phyloP scores from a whole-genome alignment of 2,797 vertebrate genomes.

The Aphelocoma californica region DNA sequence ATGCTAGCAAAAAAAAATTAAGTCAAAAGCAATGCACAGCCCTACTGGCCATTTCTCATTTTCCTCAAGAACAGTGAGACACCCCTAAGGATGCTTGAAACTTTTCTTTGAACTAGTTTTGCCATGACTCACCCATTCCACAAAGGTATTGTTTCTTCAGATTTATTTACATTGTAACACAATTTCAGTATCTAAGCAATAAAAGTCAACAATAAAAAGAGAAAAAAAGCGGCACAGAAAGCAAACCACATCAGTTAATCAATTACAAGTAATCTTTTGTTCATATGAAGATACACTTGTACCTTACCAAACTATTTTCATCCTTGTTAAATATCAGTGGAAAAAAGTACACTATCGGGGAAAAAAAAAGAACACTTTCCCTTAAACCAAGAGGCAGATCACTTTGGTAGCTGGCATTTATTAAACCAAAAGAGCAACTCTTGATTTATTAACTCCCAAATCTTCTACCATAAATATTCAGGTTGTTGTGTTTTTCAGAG shows the following conservation, averaged over 20 bases:
- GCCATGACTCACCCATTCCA: background rate
- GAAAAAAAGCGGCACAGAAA: background rate
- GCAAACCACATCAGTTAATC: background rate
- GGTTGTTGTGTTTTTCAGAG: background rate
- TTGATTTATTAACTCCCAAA: background rate
- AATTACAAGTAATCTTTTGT: background rate
- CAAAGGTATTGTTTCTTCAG: background rate
- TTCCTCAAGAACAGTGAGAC: background rate
- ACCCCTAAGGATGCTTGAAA: background rate
- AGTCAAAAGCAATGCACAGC: background rate
- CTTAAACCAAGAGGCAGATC: background rate
- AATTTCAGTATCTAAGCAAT: background rate
- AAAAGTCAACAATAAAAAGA: background rate
- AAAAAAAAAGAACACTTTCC: background rate
- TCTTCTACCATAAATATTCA: background rate
- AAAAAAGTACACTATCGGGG: background rate
- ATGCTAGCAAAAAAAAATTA: background rate
- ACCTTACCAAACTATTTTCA: background rate
- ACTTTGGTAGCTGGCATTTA: background rate
- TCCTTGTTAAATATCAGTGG: background rate
- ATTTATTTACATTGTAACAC: background rate
- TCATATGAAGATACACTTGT: background rate
- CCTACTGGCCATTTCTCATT: background rate
- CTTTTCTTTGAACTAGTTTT: background rate
- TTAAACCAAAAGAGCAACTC: background rate